These are phyloP conservation scores for Crocidura indochinensis DNA, from an alignment of 2,797 vertebrate species.

Conservation along the genomic window DNA sequence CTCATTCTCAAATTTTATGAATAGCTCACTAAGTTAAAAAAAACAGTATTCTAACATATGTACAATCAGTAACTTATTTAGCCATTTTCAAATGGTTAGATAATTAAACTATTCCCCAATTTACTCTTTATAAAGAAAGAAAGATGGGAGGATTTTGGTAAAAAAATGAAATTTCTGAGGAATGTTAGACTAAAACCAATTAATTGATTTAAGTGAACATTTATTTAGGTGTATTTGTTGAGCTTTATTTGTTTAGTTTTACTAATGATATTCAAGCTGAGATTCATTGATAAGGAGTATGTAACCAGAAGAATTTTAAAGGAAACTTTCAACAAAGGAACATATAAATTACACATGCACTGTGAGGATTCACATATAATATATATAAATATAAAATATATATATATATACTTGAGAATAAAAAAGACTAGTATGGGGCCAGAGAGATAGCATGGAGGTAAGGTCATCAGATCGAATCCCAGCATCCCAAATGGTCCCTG, in stretches of 20 bases:
- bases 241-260: conserved; percentile 13
- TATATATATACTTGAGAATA: not conserved
- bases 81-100: not conserved
- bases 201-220: not conserved
- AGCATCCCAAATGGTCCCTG: no score
- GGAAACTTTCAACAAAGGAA: not conserved
- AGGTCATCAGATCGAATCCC: no score
- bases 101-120: not conserved
- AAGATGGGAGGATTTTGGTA: not conserved
- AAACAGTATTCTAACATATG: not conserved
- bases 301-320: not conserved
- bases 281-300: not conserved
- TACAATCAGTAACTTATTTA: not conserved
- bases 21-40: not conserved
- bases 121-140: not conserved
- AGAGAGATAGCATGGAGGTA: no score
- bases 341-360: not conserved
- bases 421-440: no score
- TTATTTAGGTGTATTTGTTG: conserved; percentile 34
- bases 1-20: not conserved
- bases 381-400: no score
- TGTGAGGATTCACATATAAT: not conserved
- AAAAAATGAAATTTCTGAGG: not conserved
- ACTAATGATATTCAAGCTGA: not conserved
- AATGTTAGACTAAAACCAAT: not conserved